A percentile compares a stretch with the other conserved stretches of the same genome.
Conservation (phyloP, 1,140 invertebrate species). For the Chironomus tepperi region DNA sequence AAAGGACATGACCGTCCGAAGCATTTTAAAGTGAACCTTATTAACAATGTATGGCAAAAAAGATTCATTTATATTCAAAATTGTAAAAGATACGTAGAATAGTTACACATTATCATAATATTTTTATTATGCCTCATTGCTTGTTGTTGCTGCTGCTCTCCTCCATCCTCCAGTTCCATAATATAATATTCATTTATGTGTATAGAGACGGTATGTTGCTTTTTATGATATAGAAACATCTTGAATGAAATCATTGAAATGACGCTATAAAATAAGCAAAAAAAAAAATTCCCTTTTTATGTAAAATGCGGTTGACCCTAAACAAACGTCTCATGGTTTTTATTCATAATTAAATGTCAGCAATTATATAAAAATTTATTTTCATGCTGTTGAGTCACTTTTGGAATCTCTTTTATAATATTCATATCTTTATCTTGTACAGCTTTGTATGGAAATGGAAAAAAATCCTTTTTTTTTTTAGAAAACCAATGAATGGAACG, state of each 20-base stretch:
- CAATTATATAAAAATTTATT: background rate
- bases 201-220: background rate
- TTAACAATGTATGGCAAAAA: background rate
- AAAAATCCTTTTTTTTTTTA: no score
- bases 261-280: background rate
- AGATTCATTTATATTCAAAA: slow-evolving; percentile 15
- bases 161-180: background rate
- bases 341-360: background rate
- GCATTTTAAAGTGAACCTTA: no score
- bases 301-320: background rate
- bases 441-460: no score
- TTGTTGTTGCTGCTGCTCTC: background rate
- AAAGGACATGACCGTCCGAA: no score
- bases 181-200: background rate
- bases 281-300: background rate
- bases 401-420: no score
- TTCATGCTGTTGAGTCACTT: no score
- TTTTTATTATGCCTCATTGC: background rate
- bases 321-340: background rate
- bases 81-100: background rate
- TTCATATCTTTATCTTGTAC: no score
- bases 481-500: no score
- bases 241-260: background rate
- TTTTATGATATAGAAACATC: background rate
- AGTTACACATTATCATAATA: background rate